Evolutionary conservation across 2,888 invertebrate genomes (phyloP).

Genomic region (Drosophila demipolita): DNA sequence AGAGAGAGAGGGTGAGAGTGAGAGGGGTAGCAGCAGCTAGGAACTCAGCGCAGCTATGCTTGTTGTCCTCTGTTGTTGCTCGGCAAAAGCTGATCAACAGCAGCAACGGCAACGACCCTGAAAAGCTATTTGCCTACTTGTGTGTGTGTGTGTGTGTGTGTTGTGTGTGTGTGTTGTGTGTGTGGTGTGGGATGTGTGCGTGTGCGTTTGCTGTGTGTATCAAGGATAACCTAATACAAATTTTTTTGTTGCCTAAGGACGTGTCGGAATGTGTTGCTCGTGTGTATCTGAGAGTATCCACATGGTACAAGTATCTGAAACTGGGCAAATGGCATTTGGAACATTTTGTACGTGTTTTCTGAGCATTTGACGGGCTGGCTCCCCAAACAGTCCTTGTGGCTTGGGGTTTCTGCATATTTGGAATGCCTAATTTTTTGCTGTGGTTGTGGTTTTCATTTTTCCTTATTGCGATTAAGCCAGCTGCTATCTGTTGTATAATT

Average conservation of each 20-base stretch:
- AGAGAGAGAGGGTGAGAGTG: neutral
- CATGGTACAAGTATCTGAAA: constrained; percentile 22
- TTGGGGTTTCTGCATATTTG: neutral
- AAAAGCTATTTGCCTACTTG: constrained; percentile 80
- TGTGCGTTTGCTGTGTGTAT: constrained; percentile 27
- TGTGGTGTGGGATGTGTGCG: constrained; percentile 4
- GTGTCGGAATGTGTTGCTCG: constrained; percentile 61
- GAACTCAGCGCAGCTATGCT: neutral
- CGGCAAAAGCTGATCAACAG: constrained; percentile 52
- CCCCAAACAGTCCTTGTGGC: neutral
- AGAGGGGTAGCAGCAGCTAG: constrained; percentile 16
- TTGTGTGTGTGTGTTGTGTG: constrained; percentile 18
- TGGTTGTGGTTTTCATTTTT: neutral
- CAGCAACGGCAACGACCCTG: constrained; percentile 75
- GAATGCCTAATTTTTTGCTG: neutral
- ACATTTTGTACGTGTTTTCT: constrained; percentile 48
- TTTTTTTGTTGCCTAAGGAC: constrained; percentile 72
- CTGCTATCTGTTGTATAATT: constrained; percentile 21
- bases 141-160: neutral
- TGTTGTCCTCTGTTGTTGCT: constrained; percentile 37
- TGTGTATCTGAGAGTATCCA: constrained; percentile 41
- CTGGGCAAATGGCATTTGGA: constrained; percentile 42
- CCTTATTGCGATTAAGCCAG: constrained; percentile 35
- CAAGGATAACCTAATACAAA: constrained; percentile 75
- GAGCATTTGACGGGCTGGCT: constrained; percentile 16